Percentiles rank a stretch among this genome's conserved stretches.
Evolutionary conservation across 1,140 invertebrate species (phyloP).

Genomic region (Teleogryllus occipitalis): DNA sequence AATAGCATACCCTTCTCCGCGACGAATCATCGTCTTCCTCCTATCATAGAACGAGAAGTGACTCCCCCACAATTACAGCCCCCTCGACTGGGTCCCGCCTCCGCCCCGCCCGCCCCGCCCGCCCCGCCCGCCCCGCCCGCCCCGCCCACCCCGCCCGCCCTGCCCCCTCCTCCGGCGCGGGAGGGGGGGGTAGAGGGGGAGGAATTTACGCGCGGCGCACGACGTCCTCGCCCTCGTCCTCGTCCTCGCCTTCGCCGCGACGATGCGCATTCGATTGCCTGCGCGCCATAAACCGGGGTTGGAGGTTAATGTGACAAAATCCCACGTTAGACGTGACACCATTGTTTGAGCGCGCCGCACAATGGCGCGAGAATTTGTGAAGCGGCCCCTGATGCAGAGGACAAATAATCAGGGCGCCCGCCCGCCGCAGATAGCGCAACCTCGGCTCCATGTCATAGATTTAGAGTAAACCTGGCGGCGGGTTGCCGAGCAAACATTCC

Average conservation of each 20-base stretch:
- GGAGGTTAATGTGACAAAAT: constrained; percentile 4
- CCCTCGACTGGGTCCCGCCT: too few species aligned
- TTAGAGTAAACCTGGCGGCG: not conserved
- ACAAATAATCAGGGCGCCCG: not conserved
- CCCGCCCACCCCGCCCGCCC: too few species aligned
- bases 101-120: too few species aligned
- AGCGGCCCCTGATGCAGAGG: not conserved
- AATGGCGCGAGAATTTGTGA: not conserved
- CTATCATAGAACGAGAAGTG: too few species aligned
- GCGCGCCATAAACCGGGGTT: not conserved
- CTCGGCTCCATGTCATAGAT: not conserved
- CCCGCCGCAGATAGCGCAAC: not conserved
- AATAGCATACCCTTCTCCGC: too few species aligned
- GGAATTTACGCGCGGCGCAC: not conserved
- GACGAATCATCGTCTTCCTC: too few species aligned
- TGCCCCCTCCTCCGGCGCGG: too few species aligned
- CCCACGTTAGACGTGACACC: not conserved
- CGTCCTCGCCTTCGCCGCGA: not conserved
- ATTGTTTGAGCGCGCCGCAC: not conserved
- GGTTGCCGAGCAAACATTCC: not conserved
- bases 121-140: too few species aligned
- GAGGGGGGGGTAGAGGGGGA: not conserved
- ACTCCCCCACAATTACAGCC: too few species aligned
- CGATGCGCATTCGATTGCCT: not conserved
- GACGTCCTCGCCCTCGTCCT: not conserved